Base-by-base conservation (phyloP, 92 coral and sea anemone genomes). In the Palythoa caribaeorum region DNA sequence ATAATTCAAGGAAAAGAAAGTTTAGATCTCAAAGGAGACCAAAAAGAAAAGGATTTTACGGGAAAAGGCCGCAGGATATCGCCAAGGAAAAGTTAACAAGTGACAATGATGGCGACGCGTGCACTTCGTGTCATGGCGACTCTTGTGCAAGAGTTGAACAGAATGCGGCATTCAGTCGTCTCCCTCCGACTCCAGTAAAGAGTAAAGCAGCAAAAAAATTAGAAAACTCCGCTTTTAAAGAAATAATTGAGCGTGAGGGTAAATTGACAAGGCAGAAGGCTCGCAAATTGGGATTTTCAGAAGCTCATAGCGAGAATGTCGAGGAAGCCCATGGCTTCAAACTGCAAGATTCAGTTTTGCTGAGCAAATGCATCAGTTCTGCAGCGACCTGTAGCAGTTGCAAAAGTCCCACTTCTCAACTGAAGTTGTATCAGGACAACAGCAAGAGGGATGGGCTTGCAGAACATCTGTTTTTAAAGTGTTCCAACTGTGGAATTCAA, bases 41-140 rank as follows among this genome's bases (percentile, higher is more conserved):
- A 60, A 77, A 87, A 48, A 87, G 80, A 76, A 75, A 87, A 28
- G 89, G 76, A 15, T 87, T 87, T 65, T 62, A 75, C 39, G 86
- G 78, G 59, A 76, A 76, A 76, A 76, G 80, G 63, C 80, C 63
- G 80, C 62, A 76, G 62, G 80, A 50, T 17, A 76, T 76, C 65
- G 38, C 80, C 80, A 76, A 76, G 38, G 63, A 44, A 76, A n/a
- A 51, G 8, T 38, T 2, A 37, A 11, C 80, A 52, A 51, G 9
- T 44, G 65, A 52, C 36, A 16, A 50, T 44, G 40, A 28, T 21
- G 65, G 10, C 3, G 63, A 76, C 8, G 59, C 79, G 10, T 6
- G 79, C 79, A 44, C 57, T 74, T 47, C 79, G 35, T 10, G 79
- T 74, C 57, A 76, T 76, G 80, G 63, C 63, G 38, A 17, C 80